These are phyloP conservation scores for Oreochromis spilurus DNA, from an alignment of 2,113 vertebrate genomes.

Conservation along the genomic window DNA sequence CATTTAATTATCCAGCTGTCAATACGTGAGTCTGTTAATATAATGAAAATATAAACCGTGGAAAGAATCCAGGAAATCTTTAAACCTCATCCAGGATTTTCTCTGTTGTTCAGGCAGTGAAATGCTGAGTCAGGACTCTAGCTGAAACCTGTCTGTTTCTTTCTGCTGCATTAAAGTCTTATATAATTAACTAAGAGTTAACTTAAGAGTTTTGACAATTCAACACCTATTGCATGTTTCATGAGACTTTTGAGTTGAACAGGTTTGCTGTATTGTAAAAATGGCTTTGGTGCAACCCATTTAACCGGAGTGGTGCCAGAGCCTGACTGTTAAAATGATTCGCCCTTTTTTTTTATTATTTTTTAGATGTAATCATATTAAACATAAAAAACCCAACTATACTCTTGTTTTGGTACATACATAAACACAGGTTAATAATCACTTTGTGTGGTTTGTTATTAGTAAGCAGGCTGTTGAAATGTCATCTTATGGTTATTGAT, in stretches of 20 bases:
- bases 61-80: not conserved
- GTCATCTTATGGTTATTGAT: not conserved
- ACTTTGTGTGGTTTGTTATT: not conserved
- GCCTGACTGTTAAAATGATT: not conserved
- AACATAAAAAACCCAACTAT: not conserved
- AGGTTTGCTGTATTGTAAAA: not conserved
- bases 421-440: not conserved
- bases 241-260: not conserved
- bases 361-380: not conserved
- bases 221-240: not conserved
- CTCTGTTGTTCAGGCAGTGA: not conserved
- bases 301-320: not conserved
- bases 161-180: not conserved
- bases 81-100: not conserved
- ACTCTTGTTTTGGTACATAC: not conserved
- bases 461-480: not conserved
- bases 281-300: not conserved
- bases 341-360: too few relatives aligned
- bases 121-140: not conserved
- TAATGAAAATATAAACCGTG: not conserved
- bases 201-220: not conserved
- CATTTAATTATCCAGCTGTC: not conserved
- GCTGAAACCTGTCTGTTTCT: not conserved
- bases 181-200: not conserved
- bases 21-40: not conserved